Conservation (phyloP, 2,797 vertebrate species). For the Chromis chromis region DNA sequence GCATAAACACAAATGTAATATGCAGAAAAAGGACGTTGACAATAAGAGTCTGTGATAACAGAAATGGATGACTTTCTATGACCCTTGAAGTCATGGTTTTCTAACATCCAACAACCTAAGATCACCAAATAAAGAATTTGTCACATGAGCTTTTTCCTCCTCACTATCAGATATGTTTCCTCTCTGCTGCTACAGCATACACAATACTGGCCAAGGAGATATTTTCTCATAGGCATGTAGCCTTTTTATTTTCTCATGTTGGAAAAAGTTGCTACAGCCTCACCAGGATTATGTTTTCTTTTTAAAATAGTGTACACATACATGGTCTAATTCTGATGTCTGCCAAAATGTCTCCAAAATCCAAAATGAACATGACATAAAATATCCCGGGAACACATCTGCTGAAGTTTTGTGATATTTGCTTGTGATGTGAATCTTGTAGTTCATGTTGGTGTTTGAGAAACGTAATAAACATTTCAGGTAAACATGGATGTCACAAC, state of each 20-base stretch:
- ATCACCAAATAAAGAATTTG: neutral
- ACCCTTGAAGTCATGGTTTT: neutral
- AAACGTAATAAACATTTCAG: neutral
- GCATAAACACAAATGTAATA: neutral
- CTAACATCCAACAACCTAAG: neutral
- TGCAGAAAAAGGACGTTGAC: neutral
- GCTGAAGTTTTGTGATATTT: too few relatives aligned
- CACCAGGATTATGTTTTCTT: too few relatives aligned
- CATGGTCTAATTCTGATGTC: too few relatives aligned
- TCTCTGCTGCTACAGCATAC: neutral
- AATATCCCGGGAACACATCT: neutral
- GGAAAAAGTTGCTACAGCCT: too few relatives aligned
- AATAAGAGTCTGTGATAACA: neutral
- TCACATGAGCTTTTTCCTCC: neutral
- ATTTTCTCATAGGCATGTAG: neutral
- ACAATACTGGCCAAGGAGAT: neutral
- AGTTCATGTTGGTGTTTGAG: neutral
- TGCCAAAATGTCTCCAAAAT: too few relatives aligned
- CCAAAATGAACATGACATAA: too few relatives aligned
- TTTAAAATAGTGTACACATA: too few relatives aligned
- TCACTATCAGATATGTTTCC: conserved; percentile 7
- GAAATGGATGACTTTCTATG: neutral
- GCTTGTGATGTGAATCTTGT: neutral
- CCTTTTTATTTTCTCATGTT: neutral
- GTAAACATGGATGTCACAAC: neutral